Evolutionary conservation across 2,888 invertebrate genomes (phyloP).

Genomic region (Chrysotoxum bicinctum): DNA sequence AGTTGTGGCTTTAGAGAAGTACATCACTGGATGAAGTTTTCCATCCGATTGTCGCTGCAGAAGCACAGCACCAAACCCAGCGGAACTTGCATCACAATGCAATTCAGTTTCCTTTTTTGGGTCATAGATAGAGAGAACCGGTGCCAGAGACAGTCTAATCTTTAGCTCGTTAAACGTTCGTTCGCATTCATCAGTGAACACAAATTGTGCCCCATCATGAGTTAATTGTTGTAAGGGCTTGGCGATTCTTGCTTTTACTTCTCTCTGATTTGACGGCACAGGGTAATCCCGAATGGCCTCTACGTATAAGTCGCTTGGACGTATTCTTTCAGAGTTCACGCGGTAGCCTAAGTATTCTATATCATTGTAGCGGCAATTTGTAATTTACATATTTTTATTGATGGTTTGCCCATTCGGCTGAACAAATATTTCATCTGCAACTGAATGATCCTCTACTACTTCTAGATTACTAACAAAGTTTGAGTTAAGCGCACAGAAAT

Average conservation of each 20-base stretch:
- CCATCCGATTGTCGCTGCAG: slow-evolving; percentile 72
- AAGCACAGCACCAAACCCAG: slow-evolving; percentile 75
- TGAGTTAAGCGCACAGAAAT: slow-evolving; percentile 29
- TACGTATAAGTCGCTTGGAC: slow-evolving; percentile 46
- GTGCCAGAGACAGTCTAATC: slow-evolving; percentile 1
- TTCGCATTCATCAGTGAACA: slow-evolving; percentile 13
- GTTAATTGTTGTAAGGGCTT: slow-evolving; percentile 37
- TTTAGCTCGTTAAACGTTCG: background rate
- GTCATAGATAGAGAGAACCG: slow-evolving; percentile 75
- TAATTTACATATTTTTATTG: no score
- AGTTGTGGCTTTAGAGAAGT: slow-evolving; percentile 3
- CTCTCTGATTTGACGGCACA: slow-evolving; percentile 11
- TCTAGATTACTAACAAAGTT: no score
- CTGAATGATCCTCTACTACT: no score
- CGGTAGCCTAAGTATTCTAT: slow-evolving; percentile 52
- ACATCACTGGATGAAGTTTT: slow-evolving; percentile 71
- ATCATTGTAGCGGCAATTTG: background rate
- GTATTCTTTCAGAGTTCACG: slow-evolving; percentile 35
- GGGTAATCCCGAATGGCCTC: slow-evolving; percentile 35
- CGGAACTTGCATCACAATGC: slow-evolving; percentile 75
- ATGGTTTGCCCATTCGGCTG: no score
- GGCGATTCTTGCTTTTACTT: slow-evolving; percentile 51
- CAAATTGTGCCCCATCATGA: slow-evolving; percentile 28
- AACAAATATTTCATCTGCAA: no score
- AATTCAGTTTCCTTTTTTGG: slow-evolving; percentile 73